Evolutionary conservation across 2,888 invertebrate species (phyloP).

Genomic region (Willowsia nigromaculata): DNA sequence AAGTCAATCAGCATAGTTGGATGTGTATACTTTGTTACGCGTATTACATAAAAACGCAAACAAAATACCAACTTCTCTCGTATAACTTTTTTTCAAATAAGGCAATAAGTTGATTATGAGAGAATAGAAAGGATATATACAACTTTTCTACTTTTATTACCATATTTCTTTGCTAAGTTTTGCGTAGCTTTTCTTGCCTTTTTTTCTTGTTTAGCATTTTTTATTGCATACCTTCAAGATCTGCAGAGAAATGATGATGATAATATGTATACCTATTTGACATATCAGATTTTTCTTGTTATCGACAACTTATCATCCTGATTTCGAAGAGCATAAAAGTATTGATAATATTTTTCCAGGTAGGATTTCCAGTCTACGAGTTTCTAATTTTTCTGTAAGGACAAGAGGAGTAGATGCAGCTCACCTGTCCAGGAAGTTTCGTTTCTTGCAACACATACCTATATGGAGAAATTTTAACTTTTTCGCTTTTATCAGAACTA

Average conservation of each 20-base stretch:
- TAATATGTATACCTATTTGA: not conserved
- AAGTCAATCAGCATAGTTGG: constrained; percentile 31
- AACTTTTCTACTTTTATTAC: too few relatives aligned
- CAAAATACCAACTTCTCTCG: not conserved
- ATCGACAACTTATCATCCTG: constrained; percentile 1
- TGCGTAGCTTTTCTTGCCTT: not conserved
- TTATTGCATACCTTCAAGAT: too few relatives aligned
- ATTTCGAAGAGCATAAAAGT: not conserved
- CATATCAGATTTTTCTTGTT: not conserved
- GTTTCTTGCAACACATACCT: not conserved
- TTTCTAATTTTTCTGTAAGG: not conserved
- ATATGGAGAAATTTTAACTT: not conserved
- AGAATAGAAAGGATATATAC: too few relatives aligned
- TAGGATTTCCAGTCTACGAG: constrained; percentile 50
- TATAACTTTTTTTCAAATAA: not conserved
- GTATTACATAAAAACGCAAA: not conserved
- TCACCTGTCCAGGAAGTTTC: not conserved
- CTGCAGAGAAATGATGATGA: not conserved
- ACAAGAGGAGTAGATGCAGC: not conserved
- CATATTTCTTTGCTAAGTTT: not conserved
- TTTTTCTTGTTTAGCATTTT: too few relatives aligned
- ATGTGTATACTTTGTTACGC: not conserved
- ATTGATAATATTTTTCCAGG: constrained; percentile 12
- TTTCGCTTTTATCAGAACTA: not conserved
- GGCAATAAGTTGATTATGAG: too few relatives aligned